Conservation (phyloP, 2,113 vertebrate species). For the Chloroceryle aenea region DNA sequence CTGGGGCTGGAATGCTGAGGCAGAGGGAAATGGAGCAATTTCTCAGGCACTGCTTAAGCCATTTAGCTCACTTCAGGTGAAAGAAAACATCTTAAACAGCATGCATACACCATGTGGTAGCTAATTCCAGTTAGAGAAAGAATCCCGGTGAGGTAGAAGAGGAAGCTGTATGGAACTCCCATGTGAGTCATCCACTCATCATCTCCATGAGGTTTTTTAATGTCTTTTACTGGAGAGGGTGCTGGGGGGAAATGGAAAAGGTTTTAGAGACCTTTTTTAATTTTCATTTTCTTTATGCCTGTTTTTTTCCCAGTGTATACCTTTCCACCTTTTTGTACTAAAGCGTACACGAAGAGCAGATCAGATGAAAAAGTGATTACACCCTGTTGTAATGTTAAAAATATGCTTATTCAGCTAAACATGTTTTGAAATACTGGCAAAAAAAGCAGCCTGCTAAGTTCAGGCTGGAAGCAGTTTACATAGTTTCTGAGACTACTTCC, state of each 20-base stretch:
- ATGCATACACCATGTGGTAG: not conserved
- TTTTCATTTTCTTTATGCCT: not conserved
- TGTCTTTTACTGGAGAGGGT: not conserved
- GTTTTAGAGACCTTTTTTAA: not conserved
- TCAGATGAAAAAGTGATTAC: constrained; percentile 16
- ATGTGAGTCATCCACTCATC: not conserved
- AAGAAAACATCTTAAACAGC: not conserved
- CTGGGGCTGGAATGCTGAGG: not conserved
- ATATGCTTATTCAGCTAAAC: constrained; percentile 23
- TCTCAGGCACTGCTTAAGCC: not conserved
- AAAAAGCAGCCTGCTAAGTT: not conserved
- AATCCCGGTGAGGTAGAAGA: not conserved
- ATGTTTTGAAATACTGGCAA: constrained; percentile 13
- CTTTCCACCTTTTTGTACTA: not conserved
- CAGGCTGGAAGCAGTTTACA: constrained; percentile 3
- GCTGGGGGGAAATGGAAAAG: not conserved
- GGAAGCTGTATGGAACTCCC: not conserved
- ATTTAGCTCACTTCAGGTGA: not conserved
- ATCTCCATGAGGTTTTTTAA: not conserved
- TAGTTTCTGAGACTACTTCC: constrained; percentile 12
- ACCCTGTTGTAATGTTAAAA: not conserved
- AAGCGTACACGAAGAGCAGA: not conserved
- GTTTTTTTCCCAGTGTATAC: not conserved
- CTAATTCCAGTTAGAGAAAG: not conserved
- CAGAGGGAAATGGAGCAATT: rapidly evolving